A percentile compares a stretch with the other conserved stretches of the same genome.
Conservation (phyloP, 2,113 vertebrate genomes). For the Phalacrocorax carbo region DNA sequence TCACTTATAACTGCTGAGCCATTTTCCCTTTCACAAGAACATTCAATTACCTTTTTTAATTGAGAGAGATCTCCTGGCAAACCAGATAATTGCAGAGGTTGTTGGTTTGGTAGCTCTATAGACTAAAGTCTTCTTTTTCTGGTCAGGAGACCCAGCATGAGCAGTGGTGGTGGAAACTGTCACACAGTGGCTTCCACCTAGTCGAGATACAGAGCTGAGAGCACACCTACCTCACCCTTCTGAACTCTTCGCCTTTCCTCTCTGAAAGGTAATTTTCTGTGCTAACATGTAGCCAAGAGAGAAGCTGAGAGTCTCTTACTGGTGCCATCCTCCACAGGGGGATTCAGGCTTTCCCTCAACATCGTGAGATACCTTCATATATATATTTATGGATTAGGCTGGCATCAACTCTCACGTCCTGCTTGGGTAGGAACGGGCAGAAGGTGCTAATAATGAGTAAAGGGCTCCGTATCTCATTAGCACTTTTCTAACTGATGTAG, state of each 20-base stretch:
- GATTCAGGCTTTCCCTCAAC: neutral
- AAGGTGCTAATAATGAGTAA: neutral
- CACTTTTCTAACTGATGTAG: neutral
- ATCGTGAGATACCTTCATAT: neutral
- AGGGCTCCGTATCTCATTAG: neutral
- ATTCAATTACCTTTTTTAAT: neutral
- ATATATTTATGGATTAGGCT: neutral
- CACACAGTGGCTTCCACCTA: neutral
- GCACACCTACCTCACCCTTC: neutral
- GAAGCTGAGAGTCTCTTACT: neutral
- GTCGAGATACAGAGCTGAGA: neutral
- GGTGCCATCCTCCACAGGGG: neutral
- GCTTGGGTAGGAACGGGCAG: neutral
- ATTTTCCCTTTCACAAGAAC: neutral
- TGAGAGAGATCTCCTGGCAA: neutral
- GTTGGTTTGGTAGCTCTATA: neutral
- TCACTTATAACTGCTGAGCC: neutral
- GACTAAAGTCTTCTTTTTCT: neutral
- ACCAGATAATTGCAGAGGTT: neutral
- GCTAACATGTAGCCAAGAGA: neutral
- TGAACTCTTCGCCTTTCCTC: neutral
- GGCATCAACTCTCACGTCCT: neutral
- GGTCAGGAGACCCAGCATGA: neutral
- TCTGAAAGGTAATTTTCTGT: neutral
- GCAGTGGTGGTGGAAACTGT: neutral